phyloP scores from a whole-genome alignment of 2,888 invertebrate species.

The Xylota segnis region DNA sequence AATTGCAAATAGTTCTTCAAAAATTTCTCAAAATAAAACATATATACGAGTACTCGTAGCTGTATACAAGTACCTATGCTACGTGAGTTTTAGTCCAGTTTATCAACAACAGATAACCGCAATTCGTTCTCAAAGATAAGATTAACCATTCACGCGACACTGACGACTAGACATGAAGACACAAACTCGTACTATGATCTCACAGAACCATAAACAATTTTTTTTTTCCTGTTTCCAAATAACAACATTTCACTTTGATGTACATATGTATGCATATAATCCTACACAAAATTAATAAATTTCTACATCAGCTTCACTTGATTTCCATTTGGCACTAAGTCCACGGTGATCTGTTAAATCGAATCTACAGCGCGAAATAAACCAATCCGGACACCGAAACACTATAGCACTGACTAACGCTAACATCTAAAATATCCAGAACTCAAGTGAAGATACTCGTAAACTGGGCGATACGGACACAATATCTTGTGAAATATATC shows the following conservation, averaged over 20 bases:
- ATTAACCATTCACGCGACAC: slow-evolving; percentile 36
- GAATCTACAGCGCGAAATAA: slow-evolving; percentile 5
- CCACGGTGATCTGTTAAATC: not conserved
- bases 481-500: slow-evolving; percentile 28
- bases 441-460: slow-evolving; percentile 12
- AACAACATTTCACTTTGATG: slow-evolving; percentile 24
- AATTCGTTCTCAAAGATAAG: slow-evolving; percentile 44
- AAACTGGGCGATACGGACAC: slow-evolving; percentile 6
- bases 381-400: slow-evolving; percentile 39
- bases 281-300: slow-evolving; percentile 30
- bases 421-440: slow-evolving; percentile 44
- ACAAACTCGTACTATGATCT: not conserved
- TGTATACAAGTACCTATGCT: not conserved
- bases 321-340: slow-evolving; percentile 19
- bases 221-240: slow-evolving; percentile 4
- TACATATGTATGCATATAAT: not conserved
- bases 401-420: slow-evolving; percentile 40
- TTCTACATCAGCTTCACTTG: not conserved
- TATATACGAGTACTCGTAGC: not conserved
- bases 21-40: not conserved
- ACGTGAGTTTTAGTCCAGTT: slow-evolving; percentile 8
- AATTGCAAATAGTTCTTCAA: not conserved
- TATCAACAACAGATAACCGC: slow-evolving; percentile 42
- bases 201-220: slow-evolving; percentile 10
- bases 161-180: not conserved